Percentiles rank a stretch among this genome's conserved stretches.
phyloP scores from a whole-genome alignment of 2,113 vertebrate genomes.

The Hydrolagus affinis region DNA sequence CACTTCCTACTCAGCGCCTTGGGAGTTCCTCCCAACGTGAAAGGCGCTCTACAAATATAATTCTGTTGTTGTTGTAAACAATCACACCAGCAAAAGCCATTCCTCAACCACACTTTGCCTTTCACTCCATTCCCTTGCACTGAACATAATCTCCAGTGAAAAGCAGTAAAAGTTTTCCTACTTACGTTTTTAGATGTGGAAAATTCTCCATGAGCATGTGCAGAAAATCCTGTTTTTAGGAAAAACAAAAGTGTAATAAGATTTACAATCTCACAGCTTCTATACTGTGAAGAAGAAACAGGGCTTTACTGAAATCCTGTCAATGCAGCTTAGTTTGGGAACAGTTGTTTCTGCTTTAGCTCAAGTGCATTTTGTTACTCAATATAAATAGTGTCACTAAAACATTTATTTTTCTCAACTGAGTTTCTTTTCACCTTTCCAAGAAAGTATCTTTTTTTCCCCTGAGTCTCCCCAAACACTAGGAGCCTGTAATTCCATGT shows the following conservation, averaged over 20 bases:
- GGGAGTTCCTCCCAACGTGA: too few species aligned
- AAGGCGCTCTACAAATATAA: too few species aligned
- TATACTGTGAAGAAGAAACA: neutral
- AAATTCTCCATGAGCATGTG: constrained; percentile 72
- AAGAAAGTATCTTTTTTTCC: too few species aligned
- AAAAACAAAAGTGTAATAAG: constrained; percentile 39
- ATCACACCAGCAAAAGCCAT: constrained; percentile 15
- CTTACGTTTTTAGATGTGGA: constrained; percentile 71
- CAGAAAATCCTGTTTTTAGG: constrained; percentile 95
- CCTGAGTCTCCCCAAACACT: too few species aligned
- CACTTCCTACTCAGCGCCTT: too few species aligned
- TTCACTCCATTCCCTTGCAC: neutral
- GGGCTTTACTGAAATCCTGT: neutral
- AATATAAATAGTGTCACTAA: neutral
- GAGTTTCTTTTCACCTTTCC: too few species aligned
- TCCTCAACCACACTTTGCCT: neutral
- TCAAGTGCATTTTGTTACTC: neutral
- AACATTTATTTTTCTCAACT: too few species aligned
- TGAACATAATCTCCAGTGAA: neutral
- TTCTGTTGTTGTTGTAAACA: too few species aligned
- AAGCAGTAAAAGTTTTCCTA: constrained; percentile 33
- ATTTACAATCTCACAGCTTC: neutral
- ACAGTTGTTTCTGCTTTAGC: neutral
- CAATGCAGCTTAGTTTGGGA: neutral
- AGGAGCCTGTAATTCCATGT: too few species aligned